Evolutionary conservation across 2,797 vertebrate species (phyloP).

Genomic region (Hippoglossus hippoglossus): DNA sequence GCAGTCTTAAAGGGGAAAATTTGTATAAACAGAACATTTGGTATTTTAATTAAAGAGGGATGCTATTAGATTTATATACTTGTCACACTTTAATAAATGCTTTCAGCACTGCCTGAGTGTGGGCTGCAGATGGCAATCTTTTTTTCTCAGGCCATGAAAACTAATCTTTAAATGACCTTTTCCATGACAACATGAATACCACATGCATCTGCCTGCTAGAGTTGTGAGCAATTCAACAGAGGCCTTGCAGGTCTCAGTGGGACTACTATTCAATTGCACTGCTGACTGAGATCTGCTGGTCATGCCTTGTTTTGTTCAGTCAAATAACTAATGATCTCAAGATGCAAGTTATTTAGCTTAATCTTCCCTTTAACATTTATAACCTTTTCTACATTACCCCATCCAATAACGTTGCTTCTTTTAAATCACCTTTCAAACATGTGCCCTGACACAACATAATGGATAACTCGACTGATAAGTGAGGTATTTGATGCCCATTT

Average conservation of each 20-base stretch:
- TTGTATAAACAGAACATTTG: not conserved
- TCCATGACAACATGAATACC: not conserved
- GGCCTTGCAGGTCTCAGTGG: not conserved
- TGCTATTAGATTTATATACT: not conserved
- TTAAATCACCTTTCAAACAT: conserved; percentile 1
- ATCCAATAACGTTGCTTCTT: not conserved
- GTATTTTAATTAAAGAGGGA: not conserved
- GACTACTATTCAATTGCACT: too few species aligned
- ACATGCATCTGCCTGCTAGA: not conserved
- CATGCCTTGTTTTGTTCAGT: not conserved
- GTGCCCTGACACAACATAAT: not conserved
- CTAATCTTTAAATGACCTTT: not conserved
- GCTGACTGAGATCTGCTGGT: too few species aligned
- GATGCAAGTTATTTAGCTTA: not conserved
- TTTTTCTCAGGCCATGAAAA: not conserved
- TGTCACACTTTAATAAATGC: not conserved
- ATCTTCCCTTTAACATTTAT: not conserved
- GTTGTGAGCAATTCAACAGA: not conserved
- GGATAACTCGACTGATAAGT: not conserved
- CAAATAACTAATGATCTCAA: not conserved
- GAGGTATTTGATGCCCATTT: conserved; percentile 6
- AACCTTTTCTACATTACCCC: not conserved
- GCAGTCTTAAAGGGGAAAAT: not conserved
- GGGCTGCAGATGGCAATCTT: not conserved
- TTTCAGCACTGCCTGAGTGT: not conserved